These are phyloP conservation scores for Pseudocheirus occidentalis DNA, from an alignment of 2,797 vertebrate species.

Conservation along the genomic window DNA sequence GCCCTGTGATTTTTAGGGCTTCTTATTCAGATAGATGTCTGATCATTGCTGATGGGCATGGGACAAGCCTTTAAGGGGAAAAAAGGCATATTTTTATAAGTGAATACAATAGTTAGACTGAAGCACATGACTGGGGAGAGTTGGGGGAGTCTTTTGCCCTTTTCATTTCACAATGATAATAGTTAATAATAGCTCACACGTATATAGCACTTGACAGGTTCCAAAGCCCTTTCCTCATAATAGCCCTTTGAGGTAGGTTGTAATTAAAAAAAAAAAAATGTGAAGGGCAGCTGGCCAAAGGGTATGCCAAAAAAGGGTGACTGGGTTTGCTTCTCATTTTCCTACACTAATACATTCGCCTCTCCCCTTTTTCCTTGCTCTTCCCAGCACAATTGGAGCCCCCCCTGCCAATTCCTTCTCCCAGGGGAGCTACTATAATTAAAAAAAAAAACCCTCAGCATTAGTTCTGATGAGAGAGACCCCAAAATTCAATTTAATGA, in stretches of 20 bases:
- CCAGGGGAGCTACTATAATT: slow-evolving; percentile 64
- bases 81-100: neutral
- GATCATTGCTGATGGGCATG: neutral
- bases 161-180: neutral
- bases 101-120: neutral
- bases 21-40: neutral
- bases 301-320: neutral
- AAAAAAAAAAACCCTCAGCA: slow-evolving; percentile 79
- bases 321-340: neutral
- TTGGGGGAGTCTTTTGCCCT: neutral
- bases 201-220: neutral
- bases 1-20: neutral
- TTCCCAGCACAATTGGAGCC: neutral
- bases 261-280: neutral
- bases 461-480: slow-evolving; percentile 87
- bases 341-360: neutral
- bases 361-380: neutral
- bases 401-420: slow-evolving; percentile 69
- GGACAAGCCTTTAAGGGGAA: neutral
- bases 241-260: neutral
- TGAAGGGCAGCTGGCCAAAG: neutral
- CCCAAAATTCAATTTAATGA: slow-evolving; percentile 92
- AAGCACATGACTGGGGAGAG: neutral
- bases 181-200: neutral
- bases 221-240: neutral